These are phyloP conservation scores for Euura saliciscinereae DNA, from an alignment of 1,140 invertebrate species.

Conservation along the genomic window DNA sequence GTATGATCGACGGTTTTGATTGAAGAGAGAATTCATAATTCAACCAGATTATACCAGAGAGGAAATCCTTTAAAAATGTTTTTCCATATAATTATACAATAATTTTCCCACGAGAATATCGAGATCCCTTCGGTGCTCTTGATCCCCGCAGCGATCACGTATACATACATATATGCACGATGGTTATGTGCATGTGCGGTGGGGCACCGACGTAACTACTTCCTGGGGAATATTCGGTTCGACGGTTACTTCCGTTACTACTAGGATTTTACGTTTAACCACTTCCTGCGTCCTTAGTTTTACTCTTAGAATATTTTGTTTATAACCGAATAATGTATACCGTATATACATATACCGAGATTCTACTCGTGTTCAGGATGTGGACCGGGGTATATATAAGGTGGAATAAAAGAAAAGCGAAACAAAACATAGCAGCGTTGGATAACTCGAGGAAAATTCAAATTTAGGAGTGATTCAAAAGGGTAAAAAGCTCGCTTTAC, in stretches of 20 bases:
- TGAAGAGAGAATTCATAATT: no score
- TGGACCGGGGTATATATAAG: neutral
- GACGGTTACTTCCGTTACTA: slow-evolving; percentile 2
- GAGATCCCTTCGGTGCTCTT: neutral
- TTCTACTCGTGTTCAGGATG: neutral
- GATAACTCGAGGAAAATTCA: neutral
- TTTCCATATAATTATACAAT: no score
- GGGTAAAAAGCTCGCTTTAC: neutral
- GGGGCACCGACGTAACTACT: neutral
- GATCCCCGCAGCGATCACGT: neutral
- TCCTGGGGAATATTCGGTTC: neutral
- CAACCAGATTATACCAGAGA: no score
- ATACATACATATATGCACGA: neutral
- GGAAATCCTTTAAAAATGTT: no score
- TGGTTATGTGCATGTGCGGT: neutral
- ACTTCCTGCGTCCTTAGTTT: slow-evolving; percentile 5
- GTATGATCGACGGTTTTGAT: no score
- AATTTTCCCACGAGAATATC: neutral
- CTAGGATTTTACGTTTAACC: slow-evolving; percentile 4
- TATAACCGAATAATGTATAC: neutral
- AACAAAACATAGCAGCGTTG: neutral
- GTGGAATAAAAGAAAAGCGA: neutral
- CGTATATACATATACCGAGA: neutral
- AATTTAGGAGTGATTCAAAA: slow-evolving; percentile 5
- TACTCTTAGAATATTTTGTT: neutral